phyloP scores from a whole-genome alignment of 2,888 invertebrate genomes.

The Dolomedes plantarius region DNA sequence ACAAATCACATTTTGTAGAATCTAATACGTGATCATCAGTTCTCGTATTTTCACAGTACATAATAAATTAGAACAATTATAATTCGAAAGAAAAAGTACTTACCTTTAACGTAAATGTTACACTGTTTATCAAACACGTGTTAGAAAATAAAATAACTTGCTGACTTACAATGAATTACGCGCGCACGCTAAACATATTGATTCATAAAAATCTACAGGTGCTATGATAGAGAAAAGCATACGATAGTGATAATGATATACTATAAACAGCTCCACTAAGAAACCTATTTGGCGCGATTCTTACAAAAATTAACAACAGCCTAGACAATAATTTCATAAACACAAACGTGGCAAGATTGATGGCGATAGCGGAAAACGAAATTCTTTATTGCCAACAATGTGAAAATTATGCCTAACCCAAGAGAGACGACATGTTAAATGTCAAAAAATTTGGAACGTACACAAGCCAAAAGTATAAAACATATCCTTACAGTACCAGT shows the following conservation, averaged over 20 bases:
- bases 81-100: too few species aligned
- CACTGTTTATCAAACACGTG: too few species aligned
- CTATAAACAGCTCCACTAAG: neutral
- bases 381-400: neutral
- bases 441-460: neutral
- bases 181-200: neutral
- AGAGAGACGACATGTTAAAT: neutral
- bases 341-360: slow-evolving; percentile 5
- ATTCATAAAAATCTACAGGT: slow-evolving; percentile 19
- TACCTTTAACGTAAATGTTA: too few species aligned
- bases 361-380: neutral
- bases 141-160: too few species aligned
- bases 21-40: too few species aligned
- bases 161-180: neutral
- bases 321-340: neutral
- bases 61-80: too few species aligned
- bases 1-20: too few species aligned
- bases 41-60: too few species aligned
- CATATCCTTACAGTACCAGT: neutral
- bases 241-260: neutral
- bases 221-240: neutral
- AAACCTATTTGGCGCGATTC: neutral
- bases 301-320: neutral
- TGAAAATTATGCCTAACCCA: neutral
- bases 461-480: too few species aligned